Base-by-base conservation (phyloP, 1,140 invertebrate species). In the Drosophila sulfurigaster region DNA sequence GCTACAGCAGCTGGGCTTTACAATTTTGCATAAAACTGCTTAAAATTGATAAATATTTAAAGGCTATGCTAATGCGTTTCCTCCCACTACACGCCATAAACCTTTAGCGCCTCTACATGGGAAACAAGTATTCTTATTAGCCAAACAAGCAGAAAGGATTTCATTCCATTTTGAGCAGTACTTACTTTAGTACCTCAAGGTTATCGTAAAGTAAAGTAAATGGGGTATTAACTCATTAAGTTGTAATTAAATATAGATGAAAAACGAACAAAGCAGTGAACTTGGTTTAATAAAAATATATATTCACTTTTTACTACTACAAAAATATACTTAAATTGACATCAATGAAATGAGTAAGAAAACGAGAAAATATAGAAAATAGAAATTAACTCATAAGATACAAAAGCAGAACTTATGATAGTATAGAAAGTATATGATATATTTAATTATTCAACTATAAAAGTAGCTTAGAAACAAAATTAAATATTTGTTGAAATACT, bases 41-140 rank as follows among this genome's bases (percentile, higher is more conserved):
- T 62, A 43, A 62, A 73, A 79, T 77, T 48, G 72, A 79, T 79
- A 78, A 81, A 85, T 85, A 85, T 78, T 82, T 78, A 66, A 81
- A 60, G 81, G 65, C 68, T 60, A 60, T 66, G 65, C 56, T 81
- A 85, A 83, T 77, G 78, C 65, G 32, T 49, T 35, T 32, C n/a
- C 15, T 38, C 1, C 1, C 15, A 5, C 35, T 5, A 5, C 6
- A 11, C 20, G 25, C 25, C 6, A 25, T 62, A 56, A 65, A 48
- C 71, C 20, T 52, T 65, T 38, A 54, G 38, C 45, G 59, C 58
- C 25, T 69, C 16, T 48, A 51, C 41, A 58, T 63, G 45, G 52
- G 35, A 52, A 59, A 56, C 63, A 32, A 15, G 30, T 54, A 32
- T 35, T 54, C n/a, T 52, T 32, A 41, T 20, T n/a, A 43, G 46